phyloP scores from a whole-genome alignment of 2,113 vertebrate species.

The Poecilia latipinna region DNA sequence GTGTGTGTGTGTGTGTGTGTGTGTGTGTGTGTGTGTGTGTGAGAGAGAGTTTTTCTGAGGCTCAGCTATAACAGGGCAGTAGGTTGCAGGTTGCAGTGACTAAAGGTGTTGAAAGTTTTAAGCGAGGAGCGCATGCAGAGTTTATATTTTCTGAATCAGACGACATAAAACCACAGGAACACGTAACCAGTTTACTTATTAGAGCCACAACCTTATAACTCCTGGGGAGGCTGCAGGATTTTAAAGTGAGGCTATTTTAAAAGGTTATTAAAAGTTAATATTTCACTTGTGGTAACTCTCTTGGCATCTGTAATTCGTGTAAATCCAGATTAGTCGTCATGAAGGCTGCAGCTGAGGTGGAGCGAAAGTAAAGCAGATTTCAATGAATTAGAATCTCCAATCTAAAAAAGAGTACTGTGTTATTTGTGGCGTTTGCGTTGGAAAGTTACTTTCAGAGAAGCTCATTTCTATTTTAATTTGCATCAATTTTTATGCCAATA shows the following conservation, averaged over 20 bases:
- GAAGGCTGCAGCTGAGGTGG: background rate
- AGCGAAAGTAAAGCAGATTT: too few relatives aligned
- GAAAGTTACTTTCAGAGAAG: too few relatives aligned
- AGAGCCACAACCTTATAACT: background rate
- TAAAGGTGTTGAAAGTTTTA: slow-evolving; percentile 68
- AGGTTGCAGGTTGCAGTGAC: slow-evolving; percentile 50
- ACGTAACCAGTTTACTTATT: slow-evolving; percentile 4
- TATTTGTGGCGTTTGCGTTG: too few relatives aligned
- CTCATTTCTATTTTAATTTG: too few relatives aligned
- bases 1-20: too few relatives aligned
- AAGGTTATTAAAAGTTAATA: background rate
- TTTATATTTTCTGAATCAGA: background rate
- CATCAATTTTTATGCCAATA: too few relatives aligned
- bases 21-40: background rate
- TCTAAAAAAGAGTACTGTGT: too few relatives aligned
- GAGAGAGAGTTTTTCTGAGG: slow-evolving; percentile 28
- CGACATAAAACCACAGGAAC: slow-evolving; percentile 8
- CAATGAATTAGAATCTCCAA: too few relatives aligned
- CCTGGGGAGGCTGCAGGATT: background rate
- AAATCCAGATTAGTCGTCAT: background rate
- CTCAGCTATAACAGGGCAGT: slow-evolving; percentile 25
- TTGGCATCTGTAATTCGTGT: background rate
- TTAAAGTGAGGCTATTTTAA: too few relatives aligned
- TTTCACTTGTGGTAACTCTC: background rate
- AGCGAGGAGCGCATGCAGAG: slow-evolving; percentile 38